These are phyloP conservation scores for Pseudopodoces humilis DNA, from an alignment of 2,113 vertebrate species.

Conservation along the genomic window DNA sequence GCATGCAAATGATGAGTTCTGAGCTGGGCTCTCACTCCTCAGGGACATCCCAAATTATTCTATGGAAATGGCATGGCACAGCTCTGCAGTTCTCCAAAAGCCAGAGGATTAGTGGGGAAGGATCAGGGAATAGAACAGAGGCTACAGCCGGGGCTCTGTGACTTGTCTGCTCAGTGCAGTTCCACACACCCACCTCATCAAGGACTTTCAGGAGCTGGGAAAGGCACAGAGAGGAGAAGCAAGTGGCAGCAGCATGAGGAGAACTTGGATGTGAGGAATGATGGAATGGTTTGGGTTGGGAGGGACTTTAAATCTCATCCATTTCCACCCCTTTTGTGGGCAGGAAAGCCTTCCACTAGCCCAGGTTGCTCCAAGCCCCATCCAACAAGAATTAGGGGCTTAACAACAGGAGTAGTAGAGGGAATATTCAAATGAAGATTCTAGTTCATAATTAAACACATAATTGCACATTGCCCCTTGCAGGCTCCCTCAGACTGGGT, in stretches of 20 bases:
- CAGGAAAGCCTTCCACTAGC: neutral
- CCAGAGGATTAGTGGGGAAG: neutral
- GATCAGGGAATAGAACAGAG: neutral
- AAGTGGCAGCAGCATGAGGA: neutral
- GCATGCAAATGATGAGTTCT: neutral
- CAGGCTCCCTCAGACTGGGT: neutral
- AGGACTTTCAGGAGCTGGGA: neutral
- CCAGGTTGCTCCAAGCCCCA: neutral
- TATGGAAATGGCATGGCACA: neutral
- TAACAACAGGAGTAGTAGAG: neutral
- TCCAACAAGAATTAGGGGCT: neutral
- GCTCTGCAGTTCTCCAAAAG: neutral
- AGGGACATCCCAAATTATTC: neutral
- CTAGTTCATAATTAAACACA: neutral
- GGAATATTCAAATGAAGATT: neutral
- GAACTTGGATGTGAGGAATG: neutral
- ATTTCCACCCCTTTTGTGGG: neutral
- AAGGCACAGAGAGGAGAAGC: neutral
- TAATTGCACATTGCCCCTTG: neutral
- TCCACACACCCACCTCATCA: neutral
- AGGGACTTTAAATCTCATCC: neutral
- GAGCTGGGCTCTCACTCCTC: neutral
- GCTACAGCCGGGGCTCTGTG: neutral
- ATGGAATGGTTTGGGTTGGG: neutral
- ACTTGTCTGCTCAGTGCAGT: neutral